These are phyloP conservation scores for Stenodema calcarata DNA, from an alignment of 2,888 invertebrate genomes.

Conservation along the genomic window DNA sequence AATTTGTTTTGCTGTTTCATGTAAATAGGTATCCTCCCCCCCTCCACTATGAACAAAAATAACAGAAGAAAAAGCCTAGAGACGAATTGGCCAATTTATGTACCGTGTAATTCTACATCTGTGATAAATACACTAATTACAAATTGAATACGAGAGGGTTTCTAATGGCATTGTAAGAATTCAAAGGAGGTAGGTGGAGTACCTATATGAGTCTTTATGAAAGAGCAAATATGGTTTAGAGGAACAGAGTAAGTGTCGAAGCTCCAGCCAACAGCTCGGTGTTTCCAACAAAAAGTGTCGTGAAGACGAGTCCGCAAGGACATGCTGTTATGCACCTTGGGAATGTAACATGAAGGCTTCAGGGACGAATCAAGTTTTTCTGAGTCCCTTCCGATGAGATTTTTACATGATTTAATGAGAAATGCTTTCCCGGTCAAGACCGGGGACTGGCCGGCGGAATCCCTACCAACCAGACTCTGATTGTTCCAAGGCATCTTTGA, in stretches of 20 bases:
- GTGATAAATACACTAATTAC: too few species aligned
- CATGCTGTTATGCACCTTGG: slow-evolving; percentile 19
- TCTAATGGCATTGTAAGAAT: too few species aligned
- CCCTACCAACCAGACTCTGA: slow-evolving; percentile 16
- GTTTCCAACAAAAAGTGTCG: slow-evolving; percentile 14
- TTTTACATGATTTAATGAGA: slow-evolving; percentile 48
- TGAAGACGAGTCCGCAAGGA: background rate
- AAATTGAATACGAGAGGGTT: too few species aligned
- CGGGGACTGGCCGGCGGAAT: slow-evolving; percentile 20
- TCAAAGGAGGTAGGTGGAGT: background rate
- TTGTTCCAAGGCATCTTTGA: slow-evolving; percentile 13
- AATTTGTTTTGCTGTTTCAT: too few species aligned
- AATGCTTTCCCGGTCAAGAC: slow-evolving; percentile 38
- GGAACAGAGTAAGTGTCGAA: background rate
- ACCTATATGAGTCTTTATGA: background rate
- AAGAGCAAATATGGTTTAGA: background rate
- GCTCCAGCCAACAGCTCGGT: background rate
- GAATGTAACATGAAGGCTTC: slow-evolving; percentile 1
- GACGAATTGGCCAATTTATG: too few species aligned
- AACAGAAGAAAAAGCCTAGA: too few species aligned
- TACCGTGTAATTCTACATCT: too few species aligned
- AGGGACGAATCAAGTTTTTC: slow-evolving; percentile 26
- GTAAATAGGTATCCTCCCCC: too few species aligned
- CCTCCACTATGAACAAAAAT: too few species aligned
- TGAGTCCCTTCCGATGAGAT: slow-evolving; percentile 23